Evolutionary conservation across 2,113 vertebrate genomes (phyloP).

Genomic region (Trinectes maculatus): DNA sequence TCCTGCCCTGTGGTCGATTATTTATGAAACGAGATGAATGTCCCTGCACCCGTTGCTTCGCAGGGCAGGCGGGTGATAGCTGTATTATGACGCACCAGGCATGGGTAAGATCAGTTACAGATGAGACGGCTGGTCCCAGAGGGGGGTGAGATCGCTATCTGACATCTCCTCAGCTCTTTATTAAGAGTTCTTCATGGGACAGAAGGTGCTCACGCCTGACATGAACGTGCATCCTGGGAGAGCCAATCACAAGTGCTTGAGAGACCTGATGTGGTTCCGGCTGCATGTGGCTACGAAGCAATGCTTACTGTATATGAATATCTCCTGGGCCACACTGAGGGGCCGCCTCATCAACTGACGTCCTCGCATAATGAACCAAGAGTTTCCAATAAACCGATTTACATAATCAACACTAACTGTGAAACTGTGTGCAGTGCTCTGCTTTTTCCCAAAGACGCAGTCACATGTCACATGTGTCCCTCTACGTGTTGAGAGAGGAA

Average conservation of each 20-base stretch:
- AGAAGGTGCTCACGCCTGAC: neutral
- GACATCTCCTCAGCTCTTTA: conserved; percentile 1
- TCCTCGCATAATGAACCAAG: too few species aligned
- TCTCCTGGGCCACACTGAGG: too few species aligned
- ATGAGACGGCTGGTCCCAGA: neutral
- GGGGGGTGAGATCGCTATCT: neutral
- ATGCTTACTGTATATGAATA: too few species aligned
- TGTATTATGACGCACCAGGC: conserved; percentile 33
- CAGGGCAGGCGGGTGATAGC: conserved; percentile 42
- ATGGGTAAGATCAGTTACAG: conserved; percentile 38
- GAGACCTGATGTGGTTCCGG: too few species aligned
- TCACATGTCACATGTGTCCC: too few species aligned
- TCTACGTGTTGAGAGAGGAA: neutral
- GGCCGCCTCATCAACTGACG: neutral
- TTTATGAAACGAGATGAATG: conserved; percentile 72
- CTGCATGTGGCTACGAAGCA: too few species aligned
- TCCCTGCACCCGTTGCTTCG: conserved; percentile 10
- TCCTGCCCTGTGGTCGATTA: conserved; percentile 54
- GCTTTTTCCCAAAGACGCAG: too few species aligned
- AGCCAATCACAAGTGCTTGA: too few species aligned
- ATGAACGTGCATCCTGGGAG: too few species aligned
- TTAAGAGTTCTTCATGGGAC: neutral
- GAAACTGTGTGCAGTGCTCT: too few species aligned
- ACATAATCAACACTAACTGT: too few species aligned
- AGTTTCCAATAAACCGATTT: too few species aligned